phyloP scores from a whole-genome alignment of 2,797 vertebrate species.

The Microchirus variegatus region DNA sequence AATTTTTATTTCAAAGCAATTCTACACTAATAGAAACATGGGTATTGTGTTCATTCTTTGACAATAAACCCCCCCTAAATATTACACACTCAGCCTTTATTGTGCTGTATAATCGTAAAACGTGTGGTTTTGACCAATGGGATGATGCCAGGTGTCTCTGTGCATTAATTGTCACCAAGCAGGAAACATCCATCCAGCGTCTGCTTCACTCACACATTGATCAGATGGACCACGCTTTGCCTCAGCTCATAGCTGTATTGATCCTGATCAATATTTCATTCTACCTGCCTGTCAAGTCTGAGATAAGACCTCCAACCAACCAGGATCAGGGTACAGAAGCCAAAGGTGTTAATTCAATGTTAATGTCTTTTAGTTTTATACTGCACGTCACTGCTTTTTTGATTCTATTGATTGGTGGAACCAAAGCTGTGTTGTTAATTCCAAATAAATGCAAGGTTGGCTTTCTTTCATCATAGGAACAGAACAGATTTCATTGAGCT shows the following conservation, averaged over 20 bases:
- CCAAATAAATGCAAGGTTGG: slow-evolving; percentile 1
- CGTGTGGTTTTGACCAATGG: slow-evolving; percentile 16
- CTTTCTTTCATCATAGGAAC: neutral
- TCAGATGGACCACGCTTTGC: slow-evolving; percentile 52
- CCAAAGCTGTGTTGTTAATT: slow-evolving; percentile 25
- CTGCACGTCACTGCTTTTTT: slow-evolving; percentile 16
- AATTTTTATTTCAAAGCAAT: no score
- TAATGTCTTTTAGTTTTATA: slow-evolving; percentile 35
- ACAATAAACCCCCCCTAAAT: no score
- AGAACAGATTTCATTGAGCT: neutral
- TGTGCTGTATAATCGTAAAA: neutral
- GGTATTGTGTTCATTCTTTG: no score
- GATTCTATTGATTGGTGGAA: slow-evolving; percentile 46
- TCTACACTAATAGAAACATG: no score
- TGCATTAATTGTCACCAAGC: slow-evolving; percentile 61
- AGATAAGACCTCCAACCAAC: slow-evolving; percentile 24
- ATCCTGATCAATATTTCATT: slow-evolving; percentile 78
- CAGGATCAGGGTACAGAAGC: slow-evolving; percentile 36
- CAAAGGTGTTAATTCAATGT: slow-evolving; percentile 61
- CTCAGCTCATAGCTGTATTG: slow-evolving; percentile 50
- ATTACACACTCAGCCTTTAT: no score
- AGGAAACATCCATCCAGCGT: slow-evolving; percentile 55
- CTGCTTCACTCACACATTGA: slow-evolving; percentile 59
- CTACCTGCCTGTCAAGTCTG: slow-evolving; percentile 66
- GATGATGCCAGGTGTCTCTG: slow-evolving; percentile 24